Evolutionary conservation across 2,888 invertebrate genomes (phyloP).

Genomic region (Ennomos erosarius): DNA sequence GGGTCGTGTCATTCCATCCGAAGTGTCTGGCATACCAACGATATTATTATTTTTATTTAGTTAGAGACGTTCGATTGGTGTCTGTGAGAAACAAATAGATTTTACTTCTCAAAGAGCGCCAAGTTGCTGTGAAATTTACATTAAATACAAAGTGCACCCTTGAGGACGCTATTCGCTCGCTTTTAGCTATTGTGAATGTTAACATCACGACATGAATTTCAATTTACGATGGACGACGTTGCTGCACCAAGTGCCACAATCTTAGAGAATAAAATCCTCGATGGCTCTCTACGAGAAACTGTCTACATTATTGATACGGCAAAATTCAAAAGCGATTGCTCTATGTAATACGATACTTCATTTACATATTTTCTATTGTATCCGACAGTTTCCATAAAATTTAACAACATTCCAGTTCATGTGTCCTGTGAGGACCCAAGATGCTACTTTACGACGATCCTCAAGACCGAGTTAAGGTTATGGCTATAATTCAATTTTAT

Average conservation of each 20-base stretch:
- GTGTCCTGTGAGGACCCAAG: conserved; percentile 76
- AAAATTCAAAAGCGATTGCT: conserved; percentile 51
- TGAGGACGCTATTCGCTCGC: conserved; percentile 52
- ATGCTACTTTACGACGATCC: conserved; percentile 80
- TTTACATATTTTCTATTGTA: conserved; percentile 80
- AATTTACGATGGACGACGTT: conserved; percentile 58
- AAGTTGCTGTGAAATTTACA: conserved; percentile 50
- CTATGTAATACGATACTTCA: conserved; percentile 52
- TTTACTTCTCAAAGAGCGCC: conserved; percentile 43
- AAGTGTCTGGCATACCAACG: conserved; percentile 45
- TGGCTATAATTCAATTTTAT: conserved; percentile 83
- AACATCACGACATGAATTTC: conserved; percentile 62
- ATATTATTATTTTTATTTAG: conserved; percentile 24
- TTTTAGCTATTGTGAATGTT: conserved; percentile 60
- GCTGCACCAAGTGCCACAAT: conserved; percentile 49
- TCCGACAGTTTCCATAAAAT: conserved; percentile 78
- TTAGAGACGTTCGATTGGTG: conserved; percentile 20
- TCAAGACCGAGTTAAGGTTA: conserved; percentile 80
- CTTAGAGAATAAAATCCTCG: conserved; percentile 41
- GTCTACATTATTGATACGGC: conserved; percentile 50
- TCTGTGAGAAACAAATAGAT: conserved; percentile 39
- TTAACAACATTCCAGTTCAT: conserved; percentile 75
- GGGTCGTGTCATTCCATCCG: conserved; percentile 44
- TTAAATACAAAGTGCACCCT: conserved; percentile 49
- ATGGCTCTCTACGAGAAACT: conserved; percentile 34